Evolutionary conservation across 2,113 vertebrate species (phyloP).

Genomic region (Xiphorhynchus elegans): DNA sequence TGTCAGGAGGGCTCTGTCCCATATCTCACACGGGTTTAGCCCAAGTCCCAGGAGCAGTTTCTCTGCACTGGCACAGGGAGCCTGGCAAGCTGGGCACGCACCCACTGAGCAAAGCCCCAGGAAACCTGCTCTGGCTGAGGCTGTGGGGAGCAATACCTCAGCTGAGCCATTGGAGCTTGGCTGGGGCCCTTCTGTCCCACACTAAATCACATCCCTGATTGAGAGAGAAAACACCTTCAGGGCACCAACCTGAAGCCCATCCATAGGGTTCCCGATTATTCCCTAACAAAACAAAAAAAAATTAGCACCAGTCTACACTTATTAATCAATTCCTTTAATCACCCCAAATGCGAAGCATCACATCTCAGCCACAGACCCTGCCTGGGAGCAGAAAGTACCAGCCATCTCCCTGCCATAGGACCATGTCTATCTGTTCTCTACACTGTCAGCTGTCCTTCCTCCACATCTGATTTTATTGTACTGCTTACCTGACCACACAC

Average conservation of each 20-base stretch:
- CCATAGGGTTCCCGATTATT: background rate
- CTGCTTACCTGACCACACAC: background rate
- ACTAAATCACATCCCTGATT: background rate
- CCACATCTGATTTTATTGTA: background rate
- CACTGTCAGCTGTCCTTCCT: slow-evolving; percentile 1
- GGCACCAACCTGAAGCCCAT: background rate
- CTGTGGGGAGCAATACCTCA: background rate
- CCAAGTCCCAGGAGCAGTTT: background rate
- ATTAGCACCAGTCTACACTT: background rate
- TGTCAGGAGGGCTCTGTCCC: rapidly evolving
- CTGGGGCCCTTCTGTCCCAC: background rate
- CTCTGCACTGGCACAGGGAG: background rate
- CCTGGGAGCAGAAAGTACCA: background rate
- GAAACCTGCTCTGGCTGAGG: background rate
- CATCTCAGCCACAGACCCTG: background rate
- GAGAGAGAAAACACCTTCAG: background rate
- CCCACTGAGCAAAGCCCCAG: rapidly evolving
- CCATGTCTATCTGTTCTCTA: background rate
- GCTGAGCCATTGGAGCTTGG: rapidly evolving
- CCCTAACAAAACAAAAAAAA: background rate
- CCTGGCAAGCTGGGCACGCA: background rate
- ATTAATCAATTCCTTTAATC: background rate
- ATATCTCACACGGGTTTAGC: background rate
- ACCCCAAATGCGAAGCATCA: background rate
- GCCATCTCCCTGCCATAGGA: background rate